Base-by-base conservation (phyloP, 2,113 vertebrate species). In the Coracopsis vasa region DNA sequence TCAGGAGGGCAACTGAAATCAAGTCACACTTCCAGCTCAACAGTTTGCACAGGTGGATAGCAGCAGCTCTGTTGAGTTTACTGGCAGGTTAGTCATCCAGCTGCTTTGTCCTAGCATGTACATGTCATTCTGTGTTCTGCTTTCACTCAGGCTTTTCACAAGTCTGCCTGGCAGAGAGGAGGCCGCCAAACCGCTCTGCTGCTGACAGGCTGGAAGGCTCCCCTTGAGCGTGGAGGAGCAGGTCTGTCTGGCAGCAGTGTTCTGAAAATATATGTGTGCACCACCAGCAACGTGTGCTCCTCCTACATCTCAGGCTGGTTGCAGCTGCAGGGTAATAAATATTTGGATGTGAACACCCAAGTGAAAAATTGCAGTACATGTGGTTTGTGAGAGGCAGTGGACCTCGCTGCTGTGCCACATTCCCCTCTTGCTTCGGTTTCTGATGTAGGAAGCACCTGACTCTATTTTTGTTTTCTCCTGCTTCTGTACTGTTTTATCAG, bases 391-490 rank as follows among this genome's bases (percentile, higher is more conserved):
- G 80, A 90, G 35, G 35, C 23, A 33, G 7, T 16, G 77, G 53
- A 61, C 56, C 2, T 6, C 54, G 84, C 54, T 71, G 81, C 66
- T 93, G 13, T 71, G 70, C 74, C 0, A 0, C 11, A 2, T 87
- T 92, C 33, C 69, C 19, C 72, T 67, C 33, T 62, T 1, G 2
- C 60, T 35, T 92, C 1, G 16, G 65, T 83, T 92, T 89, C 72
- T 93, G 61, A 51, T 84, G 39, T 92, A 88, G 96, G 95, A 96
- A 94, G 65, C 95, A 96, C 90, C 83, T 95, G 90, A 31, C 65
- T 86, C 16, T 95, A 20, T 92, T 94, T 96, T 89, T 90, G 39
- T 73, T 87, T 64, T 78, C 33, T 74, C 58, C 56, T 79, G 16
- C 31, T 82, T 69, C 58, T 69, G 64, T 82, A 54, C 33, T 78